phyloP scores from a whole-genome alignment of 1,140 invertebrate genomes.

The Cotesia chilonis region DNA sequence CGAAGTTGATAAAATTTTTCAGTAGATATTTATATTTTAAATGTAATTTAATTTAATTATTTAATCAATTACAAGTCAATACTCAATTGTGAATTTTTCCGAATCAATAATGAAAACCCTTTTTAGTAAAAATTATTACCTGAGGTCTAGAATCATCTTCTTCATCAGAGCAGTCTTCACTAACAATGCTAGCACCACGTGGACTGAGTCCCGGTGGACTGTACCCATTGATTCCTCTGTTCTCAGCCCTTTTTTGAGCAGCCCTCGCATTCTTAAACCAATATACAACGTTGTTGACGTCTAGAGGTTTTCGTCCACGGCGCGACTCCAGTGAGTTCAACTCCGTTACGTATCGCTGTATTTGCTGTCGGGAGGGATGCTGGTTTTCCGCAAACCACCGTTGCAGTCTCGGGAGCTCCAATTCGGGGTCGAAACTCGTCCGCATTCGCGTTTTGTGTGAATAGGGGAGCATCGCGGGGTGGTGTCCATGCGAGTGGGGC shows the following conservation, averaged over 20 bases:
- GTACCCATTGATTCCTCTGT: constrained; percentile 68
- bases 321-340: constrained; percentile 91
- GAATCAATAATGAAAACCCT: not conserved
- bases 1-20: too few species aligned
- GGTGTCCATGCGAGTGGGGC: constrained; percentile 57
- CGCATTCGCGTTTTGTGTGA: constrained; percentile 91
- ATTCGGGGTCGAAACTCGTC: constrained; percentile 93
- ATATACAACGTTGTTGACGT: constrained; percentile 97
- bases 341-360: constrained; percentile 93
- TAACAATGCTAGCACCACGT: constrained; percentile 61
- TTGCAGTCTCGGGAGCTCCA: constrained; percentile 93
- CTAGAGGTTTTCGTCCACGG: constrained; percentile 89
- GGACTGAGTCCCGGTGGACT: constrained; percentile 63
- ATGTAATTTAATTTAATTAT: too few species aligned
- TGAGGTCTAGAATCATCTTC: constrained; percentile 62
- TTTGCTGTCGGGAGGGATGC: constrained; percentile 92
- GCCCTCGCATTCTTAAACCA: constrained; percentile 99
- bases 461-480: constrained; percentile 78
- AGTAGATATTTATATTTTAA: too few species aligned
- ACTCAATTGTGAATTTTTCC: too few species aligned
- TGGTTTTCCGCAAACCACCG: constrained; percentile 96
- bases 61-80: too few species aligned
- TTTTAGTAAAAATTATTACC: constrained; percentile 43
- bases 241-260: constrained; percentile 89
- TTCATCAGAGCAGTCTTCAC: constrained; percentile 63